Base-by-base conservation (phyloP, 2,797 vertebrate species). In the Mormyrus hasselquistii region DNA sequence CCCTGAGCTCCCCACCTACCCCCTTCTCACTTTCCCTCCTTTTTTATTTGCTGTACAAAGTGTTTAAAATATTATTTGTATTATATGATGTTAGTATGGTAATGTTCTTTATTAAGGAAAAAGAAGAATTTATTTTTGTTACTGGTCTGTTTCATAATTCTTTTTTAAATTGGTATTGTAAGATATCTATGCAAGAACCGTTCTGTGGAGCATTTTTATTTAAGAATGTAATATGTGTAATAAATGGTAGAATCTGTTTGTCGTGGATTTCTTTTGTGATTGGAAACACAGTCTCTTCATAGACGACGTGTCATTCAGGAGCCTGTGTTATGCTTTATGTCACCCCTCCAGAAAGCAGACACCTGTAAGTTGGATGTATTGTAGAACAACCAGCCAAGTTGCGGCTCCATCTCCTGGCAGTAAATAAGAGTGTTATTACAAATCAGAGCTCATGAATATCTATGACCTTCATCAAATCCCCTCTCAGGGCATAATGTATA, bases 111-210 rank as follows among this genome's bases (percentile, higher is more conserved):
- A 96, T 97, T 97, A 97, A 96, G 96, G 96, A 96, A 97, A 96
- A 96, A 96, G 95, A 93, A 96, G 29, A 96, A 96, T 97, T 97
- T 97, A 97, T 97, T 97, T 97, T 97, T 97, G 96, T 97, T 97
- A 97, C 96, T 96, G 96, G 96, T 97, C 96, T 97, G 96, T 97
- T 97, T 97, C 96, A 96, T 97, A 97, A 97, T 97, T 97, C 96
- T 97, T 97, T 97, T 97, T 96, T 96, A 97, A 97, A 99, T 99
- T 98, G 97, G 98, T 99, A 99, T 99, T 99, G 98, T 99, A 99
- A 99, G 98, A 99, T 99, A 99, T 99, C 98, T 99, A 99, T 99
- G 98, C 98, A 99, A 99, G 98, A 97, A 98, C 97, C 98, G 98
- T 99, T 98, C 97, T 96, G 98, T 99, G 97, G 98, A 97, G 97